phyloP scores from a whole-genome alignment of 2,113 vertebrate genomes.

The Australoheros scitulus region DNA sequence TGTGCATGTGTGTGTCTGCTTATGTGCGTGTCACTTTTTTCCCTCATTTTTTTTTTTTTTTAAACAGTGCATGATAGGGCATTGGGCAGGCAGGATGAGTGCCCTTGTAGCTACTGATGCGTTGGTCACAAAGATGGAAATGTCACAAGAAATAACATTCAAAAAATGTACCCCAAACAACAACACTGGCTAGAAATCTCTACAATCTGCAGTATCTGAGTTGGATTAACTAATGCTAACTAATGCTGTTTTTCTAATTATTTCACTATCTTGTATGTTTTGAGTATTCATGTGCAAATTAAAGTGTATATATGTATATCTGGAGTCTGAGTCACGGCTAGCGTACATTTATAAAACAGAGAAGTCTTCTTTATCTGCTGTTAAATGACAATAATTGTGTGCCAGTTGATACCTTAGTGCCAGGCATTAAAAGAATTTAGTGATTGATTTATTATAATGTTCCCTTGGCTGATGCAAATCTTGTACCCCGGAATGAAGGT shows the following conservation, averaged over 20 bases:
- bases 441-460: constrained; percentile 71
- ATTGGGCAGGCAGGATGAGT: neutral
- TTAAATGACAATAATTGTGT: constrained; percentile 54
- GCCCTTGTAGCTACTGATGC: neutral
- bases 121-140: neutral
- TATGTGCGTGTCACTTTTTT: neutral
- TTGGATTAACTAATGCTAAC: too few species aligned
- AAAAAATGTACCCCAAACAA: neutral
- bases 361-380: constrained; percentile 12
- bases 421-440: constrained; percentile 56
- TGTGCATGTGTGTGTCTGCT: constrained; percentile 1
- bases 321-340: neutral
- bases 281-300: neutral
- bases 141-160: neutral
- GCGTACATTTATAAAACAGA: neutral
- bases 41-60: neutral
- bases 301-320: neutral
- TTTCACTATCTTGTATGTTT: neutral
- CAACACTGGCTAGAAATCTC: neutral
- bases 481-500: constrained; percentile 70
- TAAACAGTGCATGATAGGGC: rapidly evolving
- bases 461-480: constrained; percentile 71
- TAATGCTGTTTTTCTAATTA: too few species aligned
- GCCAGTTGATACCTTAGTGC: constrained; percentile 50
- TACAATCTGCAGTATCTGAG: too few species aligned